These are phyloP conservation scores for Heteromyza rotundicornis DNA, from an alignment of 2,888 invertebrate genomes.

Conservation along the genomic window DNA sequence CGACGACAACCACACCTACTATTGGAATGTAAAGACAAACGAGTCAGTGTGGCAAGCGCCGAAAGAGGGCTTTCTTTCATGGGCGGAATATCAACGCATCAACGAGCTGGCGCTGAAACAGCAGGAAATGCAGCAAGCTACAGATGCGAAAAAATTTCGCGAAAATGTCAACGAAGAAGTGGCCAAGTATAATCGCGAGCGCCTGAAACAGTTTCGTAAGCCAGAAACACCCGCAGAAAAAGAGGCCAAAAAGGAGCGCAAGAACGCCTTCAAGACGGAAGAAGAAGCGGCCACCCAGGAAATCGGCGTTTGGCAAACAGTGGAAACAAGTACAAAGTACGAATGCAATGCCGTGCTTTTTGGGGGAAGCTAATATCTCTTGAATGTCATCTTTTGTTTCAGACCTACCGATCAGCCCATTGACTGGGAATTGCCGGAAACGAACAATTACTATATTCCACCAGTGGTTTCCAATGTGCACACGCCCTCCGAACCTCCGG, in stretches of 20 bases:
- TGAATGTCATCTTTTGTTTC: constrained; percentile 6
- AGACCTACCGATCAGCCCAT: constrained; percentile 59
- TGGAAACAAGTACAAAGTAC: constrained; percentile 70
- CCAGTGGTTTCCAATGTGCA: constrained; percentile 48
- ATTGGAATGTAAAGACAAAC: constrained; percentile 85
- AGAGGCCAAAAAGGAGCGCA: constrained; percentile 61
- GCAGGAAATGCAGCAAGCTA: constrained; percentile 63
- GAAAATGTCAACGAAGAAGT: constrained; percentile 64
- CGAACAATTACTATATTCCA: constrained; percentile 48
- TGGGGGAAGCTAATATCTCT: not conserved
- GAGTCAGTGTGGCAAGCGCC: constrained; percentile 82
- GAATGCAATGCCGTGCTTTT: constrained; percentile 32
- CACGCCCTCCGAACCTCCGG: constrained; percentile 47
- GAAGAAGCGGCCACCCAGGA: constrained; percentile 68
- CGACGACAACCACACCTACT: constrained; percentile 80
- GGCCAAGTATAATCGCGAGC: constrained; percentile 61
- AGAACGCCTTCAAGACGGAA: constrained; percentile 64
- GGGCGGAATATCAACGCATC: constrained; percentile 70
- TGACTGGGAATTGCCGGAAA: constrained; percentile 76
- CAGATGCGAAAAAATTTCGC: constrained; percentile 61
- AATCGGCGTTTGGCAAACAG: constrained; percentile 79
- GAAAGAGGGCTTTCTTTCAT: constrained; percentile 72
- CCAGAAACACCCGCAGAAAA: constrained; percentile 49
- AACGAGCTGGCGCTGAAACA: constrained; percentile 64
- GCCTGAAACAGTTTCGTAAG: constrained; percentile 50